Evolutionary conservation across 2,888 invertebrate genomes (phyloP), one percentile per base, ranked within the genome.

Genomic region (Lepas anatifera): DNA sequence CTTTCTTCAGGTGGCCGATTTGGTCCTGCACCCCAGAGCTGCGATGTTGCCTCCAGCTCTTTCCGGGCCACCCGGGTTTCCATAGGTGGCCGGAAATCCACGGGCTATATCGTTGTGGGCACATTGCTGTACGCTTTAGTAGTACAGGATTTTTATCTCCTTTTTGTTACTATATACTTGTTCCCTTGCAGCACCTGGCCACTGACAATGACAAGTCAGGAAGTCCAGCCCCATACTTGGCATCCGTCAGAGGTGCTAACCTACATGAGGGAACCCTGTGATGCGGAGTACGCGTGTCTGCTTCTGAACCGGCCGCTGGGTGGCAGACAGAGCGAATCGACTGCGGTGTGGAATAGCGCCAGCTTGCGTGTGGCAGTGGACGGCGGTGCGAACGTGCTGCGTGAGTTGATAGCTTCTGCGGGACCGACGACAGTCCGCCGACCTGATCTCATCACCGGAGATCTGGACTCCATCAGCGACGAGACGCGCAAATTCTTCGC

Each of bases 391-490:
- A 85, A 86, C 76, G 81, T 83, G 71, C 92, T 90, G 89, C 81
- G 87, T 66, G 85, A 86, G 75, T 81, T 83, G 71, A 92, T 90
- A 87, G 66, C 87, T 64, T 77, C 82, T 46, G 64, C 64, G n/a
- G 11, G 13, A 25, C 68, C 73, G 67, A 72, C 52, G 69, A 76
- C 22, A 68, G 46, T 27, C 37, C 8, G 64, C 64, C 35, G 11
- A 25, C 16, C 68, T 73, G 87, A 91, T 76, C 77, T 92, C n/a
- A 85, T 95, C 67, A 88, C 89, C 0, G 95, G 95, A 13, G 95
- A 96, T 78, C 90, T 95, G 84, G 95, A 95, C 81, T 95, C 95
- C 0, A 85, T 90, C 69, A 80, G 82, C 6, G 78, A 83, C 68
- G 84, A 86, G 63, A 81, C 85, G 1, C 77, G 87, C 68, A 77